phyloP scores from a whole-genome alignment of 2,888 invertebrate species.

The Athetis lepigone region DNA sequence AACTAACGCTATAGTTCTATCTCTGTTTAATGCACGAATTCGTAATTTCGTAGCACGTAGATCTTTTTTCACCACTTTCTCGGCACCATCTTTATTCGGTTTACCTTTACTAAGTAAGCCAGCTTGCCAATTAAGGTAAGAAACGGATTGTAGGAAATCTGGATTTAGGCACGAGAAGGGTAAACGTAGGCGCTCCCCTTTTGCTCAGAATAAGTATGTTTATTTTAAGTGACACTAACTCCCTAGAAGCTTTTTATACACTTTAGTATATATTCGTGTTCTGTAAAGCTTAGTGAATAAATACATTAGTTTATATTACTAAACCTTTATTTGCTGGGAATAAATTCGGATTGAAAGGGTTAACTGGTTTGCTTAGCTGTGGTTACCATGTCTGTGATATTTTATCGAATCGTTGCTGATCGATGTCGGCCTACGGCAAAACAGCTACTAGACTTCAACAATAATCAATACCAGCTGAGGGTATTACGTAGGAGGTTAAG shows the following conservation, averaged over 20 bases:
- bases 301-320: conserved; percentile 8
- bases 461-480: too few species aligned
- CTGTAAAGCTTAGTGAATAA: conserved; percentile 19
- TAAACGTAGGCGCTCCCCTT: conserved; percentile 20
- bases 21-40: conserved; percentile 1
- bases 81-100: conserved; percentile 12
- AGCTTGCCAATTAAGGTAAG: conserved; percentile 32
- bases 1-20: background rate
- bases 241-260: conserved; percentile 27
- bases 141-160: conserved; percentile 10
- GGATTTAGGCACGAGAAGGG: conserved; percentile 31
- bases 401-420: background rate
- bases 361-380: background rate
- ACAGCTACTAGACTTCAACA: too few species aligned
- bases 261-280: conserved; percentile 20
- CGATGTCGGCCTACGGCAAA: background rate
- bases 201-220: conserved; percentile 29
- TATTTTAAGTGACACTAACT: conserved; percentile 43
- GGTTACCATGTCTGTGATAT: background rate
- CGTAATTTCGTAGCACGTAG: conserved; percentile 35
- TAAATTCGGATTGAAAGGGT: background rate
- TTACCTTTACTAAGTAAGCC: conserved; percentile 20
- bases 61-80: background rate
- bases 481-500: too few species aligned
- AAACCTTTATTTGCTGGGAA: background rate